Evolutionary conservation across 2,888 invertebrate species (phyloP).

Genomic region (Drosophila pseudotalamancana): DNA sequence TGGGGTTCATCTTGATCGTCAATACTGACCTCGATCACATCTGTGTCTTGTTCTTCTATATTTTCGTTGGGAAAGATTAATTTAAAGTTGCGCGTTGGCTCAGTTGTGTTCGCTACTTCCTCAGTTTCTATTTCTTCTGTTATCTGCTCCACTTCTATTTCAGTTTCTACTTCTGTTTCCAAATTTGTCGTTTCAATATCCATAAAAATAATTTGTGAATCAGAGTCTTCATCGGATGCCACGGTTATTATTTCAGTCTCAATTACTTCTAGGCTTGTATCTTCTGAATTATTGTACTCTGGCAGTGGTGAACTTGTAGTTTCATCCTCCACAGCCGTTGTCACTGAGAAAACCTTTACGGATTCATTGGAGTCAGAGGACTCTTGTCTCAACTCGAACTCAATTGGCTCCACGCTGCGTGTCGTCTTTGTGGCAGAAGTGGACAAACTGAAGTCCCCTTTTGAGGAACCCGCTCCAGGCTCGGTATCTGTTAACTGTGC

Average conservation of each 20-base stretch:
- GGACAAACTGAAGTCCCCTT: not conserved
- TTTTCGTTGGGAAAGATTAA: slow-evolving; percentile 25
- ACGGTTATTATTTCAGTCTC: slow-evolving; percentile 39
- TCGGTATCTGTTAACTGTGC: not conserved
- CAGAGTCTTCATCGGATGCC: slow-evolving; percentile 32
- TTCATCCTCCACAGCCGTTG: not conserved
- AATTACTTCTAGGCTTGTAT: slow-evolving; percentile 6
- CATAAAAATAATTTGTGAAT: slow-evolving; percentile 47
- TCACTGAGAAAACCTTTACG: slow-evolving; percentile 7
- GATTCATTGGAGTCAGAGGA: slow-evolving; percentile 47
- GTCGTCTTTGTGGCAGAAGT: not conserved
- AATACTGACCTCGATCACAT: not conserved
- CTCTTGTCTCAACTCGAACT: slow-evolving; percentile 7
- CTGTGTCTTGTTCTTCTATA: not conserved
- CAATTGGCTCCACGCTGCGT: slow-evolving; percentile 18
- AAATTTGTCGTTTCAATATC: slow-evolving; percentile 28
- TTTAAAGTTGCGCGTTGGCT: slow-evolving; percentile 19
- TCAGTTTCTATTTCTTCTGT: not conserved
- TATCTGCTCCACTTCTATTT: too few relatives aligned
- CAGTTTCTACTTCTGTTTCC: not conserved
- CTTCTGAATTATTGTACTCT: not conserved
- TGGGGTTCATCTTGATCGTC: not conserved
- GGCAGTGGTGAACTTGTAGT: not conserved
- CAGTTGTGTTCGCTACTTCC: not conserved
- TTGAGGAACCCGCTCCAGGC: not conserved